phyloP scores from a whole-genome alignment of 2,113 vertebrate species.

The Hippocampus zosterae region DNA sequence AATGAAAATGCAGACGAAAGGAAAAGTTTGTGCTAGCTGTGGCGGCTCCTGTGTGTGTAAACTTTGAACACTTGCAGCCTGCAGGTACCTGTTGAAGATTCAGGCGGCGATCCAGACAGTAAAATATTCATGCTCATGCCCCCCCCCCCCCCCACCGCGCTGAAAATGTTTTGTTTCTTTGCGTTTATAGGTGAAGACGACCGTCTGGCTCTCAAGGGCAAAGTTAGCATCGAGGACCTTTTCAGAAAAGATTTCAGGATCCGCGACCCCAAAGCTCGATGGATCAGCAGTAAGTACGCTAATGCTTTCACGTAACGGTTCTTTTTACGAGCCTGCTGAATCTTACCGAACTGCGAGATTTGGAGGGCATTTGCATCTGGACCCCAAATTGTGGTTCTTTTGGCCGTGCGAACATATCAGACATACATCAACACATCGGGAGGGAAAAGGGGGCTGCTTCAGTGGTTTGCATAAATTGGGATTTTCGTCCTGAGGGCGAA shows the following conservation, averaged over 20 bases:
- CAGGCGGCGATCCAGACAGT: neutral
- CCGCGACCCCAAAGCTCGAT: slow-evolving; percentile 87
- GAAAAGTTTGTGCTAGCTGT: neutral
- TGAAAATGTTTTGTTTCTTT: neutral
- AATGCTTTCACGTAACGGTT: neutral
- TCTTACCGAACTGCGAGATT: neutral
- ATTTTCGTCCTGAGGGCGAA: neutral
- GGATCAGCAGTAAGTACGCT: slow-evolving; percentile 86
- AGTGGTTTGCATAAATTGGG: neutral
- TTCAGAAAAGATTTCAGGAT: slow-evolving; percentile 86
- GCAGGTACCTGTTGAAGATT: neutral
- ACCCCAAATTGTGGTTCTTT: neutral
- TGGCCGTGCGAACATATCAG: neutral
- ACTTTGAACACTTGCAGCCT: neutral
- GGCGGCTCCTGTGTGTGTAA: neutral
- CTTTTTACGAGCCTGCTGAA: neutral
- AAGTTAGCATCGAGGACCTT: slow-evolving; percentile 85
- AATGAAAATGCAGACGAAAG: neutral
- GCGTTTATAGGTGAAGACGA: slow-evolving; percentile 83
- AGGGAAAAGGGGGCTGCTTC: neutral
- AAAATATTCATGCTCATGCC: neutral
- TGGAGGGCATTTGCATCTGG: neutral
- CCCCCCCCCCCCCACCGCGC: too few species aligned
- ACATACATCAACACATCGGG: neutral
- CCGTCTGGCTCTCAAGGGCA: slow-evolving; percentile 86